Conservation (phyloP, 1,140 invertebrate species). For the Lerema accius region DNA sequence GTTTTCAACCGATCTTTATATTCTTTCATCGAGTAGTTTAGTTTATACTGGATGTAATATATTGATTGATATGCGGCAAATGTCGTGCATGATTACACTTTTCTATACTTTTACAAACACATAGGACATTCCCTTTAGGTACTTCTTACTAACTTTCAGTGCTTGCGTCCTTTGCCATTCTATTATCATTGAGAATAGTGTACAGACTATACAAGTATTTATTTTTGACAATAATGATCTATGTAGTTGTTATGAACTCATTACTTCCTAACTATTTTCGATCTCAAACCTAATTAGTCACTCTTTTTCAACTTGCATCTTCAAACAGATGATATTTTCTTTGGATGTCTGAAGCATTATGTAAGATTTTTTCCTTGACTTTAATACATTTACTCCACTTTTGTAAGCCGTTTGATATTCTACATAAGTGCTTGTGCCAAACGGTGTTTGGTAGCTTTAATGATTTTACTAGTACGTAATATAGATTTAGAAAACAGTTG, state of each 20-base stretch:
- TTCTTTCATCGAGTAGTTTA: conserved; percentile 41
- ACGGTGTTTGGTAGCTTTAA: conserved; percentile 41
- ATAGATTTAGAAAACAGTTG: conserved; percentile 25
- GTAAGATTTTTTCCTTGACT: conserved; percentile 59
- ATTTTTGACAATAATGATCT: conserved; percentile 16
- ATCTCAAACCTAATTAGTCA: conserved; percentile 60
- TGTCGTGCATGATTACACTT: conserved; percentile 52
- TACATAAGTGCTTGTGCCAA: conserved; percentile 38
- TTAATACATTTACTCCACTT: conserved; percentile 36
- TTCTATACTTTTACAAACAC: conserved; percentile 43
- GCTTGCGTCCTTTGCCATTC: conserved; percentile 60
- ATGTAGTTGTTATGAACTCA: conserved; percentile 23
- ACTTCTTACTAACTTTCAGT: conserved; percentile 45
- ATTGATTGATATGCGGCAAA: conserved; percentile 37
- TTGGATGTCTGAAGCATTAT: conserved; percentile 72
- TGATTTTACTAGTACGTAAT: conserved; percentile 20
- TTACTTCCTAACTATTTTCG: conserved; percentile 25
- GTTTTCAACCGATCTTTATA: conserved; percentile 32
- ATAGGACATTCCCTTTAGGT: conserved; percentile 30
- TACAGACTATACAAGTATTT: conserved; percentile 35
- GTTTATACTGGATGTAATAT: conserved; percentile 37
- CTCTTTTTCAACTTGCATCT: conserved; percentile 65
- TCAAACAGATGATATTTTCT: conserved; percentile 68
- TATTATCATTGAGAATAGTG: conserved; percentile 45
- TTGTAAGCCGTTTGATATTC: conserved; percentile 50